phyloP scores from a whole-genome alignment of 2,888 invertebrate genomes.

The Chaitophorus viminalis region DNA sequence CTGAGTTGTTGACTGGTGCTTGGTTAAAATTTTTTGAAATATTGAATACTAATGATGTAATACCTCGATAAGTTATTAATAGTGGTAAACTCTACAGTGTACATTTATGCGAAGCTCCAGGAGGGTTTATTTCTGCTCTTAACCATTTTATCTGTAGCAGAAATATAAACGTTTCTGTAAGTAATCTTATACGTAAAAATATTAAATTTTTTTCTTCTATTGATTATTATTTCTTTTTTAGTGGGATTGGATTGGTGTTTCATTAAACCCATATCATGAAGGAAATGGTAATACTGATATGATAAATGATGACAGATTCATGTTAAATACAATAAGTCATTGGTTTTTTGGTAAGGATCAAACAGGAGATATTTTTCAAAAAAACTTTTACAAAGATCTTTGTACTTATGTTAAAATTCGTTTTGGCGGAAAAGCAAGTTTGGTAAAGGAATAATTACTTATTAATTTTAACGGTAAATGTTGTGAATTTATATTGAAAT shows the following conservation, averaged over 20 bases:
- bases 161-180: slow-evolving; percentile 65
- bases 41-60: slow-evolving; percentile 73
- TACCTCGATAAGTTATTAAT: slow-evolving; percentile 69
- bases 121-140: too few species aligned
- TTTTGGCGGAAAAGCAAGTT: slow-evolving; percentile 37
- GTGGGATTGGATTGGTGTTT: slow-evolving; percentile 89
- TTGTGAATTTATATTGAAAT: not conserved
- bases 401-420: slow-evolving; percentile 12
- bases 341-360: too few species aligned
- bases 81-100: slow-evolving; percentile 73
- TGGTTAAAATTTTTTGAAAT: slow-evolving; percentile 96
- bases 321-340: too few species aligned
- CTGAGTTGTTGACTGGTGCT: too few species aligned
- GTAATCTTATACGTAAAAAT: not conserved
- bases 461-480: not conserved
- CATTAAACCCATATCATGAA: slow-evolving; percentile 92
- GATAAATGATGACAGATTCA: too few species aligned
- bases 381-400: slow-evolving; percentile 68
- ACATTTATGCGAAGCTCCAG: slow-evolving; percentile 96
- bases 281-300: slow-evolving; percentile 78
- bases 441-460: not conserved
- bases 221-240: slow-evolving; percentile 68
- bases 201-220: not conserved
- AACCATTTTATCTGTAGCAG: too few species aligned
- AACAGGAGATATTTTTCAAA: slow-evolving; percentile 81